Conservation (phyloP, 2,797 vertebrate species). For the Coracias cyanogaster region DNA sequence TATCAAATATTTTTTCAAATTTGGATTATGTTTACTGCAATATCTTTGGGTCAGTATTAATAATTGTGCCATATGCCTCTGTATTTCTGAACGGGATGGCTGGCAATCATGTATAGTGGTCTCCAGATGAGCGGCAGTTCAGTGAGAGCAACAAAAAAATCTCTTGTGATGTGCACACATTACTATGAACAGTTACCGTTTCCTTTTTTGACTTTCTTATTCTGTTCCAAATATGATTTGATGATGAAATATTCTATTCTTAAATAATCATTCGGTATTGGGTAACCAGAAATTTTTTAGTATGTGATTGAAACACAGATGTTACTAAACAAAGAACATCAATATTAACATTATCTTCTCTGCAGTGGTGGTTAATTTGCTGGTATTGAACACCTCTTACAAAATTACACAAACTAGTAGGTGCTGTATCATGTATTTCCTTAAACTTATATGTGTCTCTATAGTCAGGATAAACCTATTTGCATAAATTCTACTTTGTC, state of each 20-base stretch:
- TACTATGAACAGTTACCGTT: neutral
- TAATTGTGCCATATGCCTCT: slow-evolving; percentile 16
- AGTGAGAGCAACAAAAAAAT: neutral
- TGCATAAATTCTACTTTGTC: neutral
- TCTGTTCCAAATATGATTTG: neutral
- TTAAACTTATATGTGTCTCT: neutral
- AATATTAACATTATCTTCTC: neutral
- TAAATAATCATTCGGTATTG: neutral
- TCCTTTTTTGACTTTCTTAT: neutral
- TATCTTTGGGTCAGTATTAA: slow-evolving; percentile 14
- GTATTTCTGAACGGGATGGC: slow-evolving; percentile 33
- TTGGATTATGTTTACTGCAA: neutral
- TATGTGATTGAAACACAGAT: neutral
- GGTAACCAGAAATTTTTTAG: neutral
- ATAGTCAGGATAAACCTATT: neutral
- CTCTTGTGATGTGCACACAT: neutral
- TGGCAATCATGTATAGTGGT: neutral
- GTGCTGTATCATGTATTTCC: neutral
- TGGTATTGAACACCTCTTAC: neutral
- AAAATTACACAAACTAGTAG: neutral
- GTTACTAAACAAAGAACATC: neutral
- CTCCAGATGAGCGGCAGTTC: neutral
- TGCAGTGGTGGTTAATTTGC: neutral
- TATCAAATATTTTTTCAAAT: neutral
- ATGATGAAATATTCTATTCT: neutral